Evolutionary conservation across 2,113 vertebrate genomes (phyloP), one percentile per base, ranked within the genome.

Genomic region (Urocynchramus pylzowi): DNA sequence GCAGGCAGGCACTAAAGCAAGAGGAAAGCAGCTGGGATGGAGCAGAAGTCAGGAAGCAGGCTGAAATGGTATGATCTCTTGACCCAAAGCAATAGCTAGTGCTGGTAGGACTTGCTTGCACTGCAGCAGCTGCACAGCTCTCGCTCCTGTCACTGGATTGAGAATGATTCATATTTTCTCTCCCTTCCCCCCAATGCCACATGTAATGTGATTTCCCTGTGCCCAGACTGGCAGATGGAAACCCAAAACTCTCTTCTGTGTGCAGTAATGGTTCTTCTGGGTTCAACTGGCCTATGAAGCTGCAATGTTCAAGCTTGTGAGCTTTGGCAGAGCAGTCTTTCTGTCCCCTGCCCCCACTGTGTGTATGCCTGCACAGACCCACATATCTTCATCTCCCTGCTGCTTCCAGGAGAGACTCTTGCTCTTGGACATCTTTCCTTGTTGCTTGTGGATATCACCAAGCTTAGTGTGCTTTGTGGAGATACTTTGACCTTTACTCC

Each of bases 141-240:
- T 4, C 3, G 0, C 44, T 93, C 47, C 44, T 86, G 57, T 61
- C 47, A 18, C 28, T 59, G 88, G 69, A 65, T 2, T 68, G 47
- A 63, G 53, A 95, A 76, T 78, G 52, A 92, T 69, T 92, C 61
- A 10, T 89, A 20, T 77, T 87, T n/a, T 70, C 28, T 84, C 57
- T 84, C 77, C 44, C 84, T 71, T 70, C 56, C 67, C 44, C 50
- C 75, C 21, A 10, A 5, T 20, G 61, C 84, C 81, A 86, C 86
- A 44, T 73, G 92, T 63, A 95, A 90, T 5, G 0, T 44, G 83
- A 89, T 81, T 84, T 80, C 80, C 68, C 49, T 44, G 47, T 84
- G 86, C 75, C 75, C 50, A 56, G 78, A 37, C 65, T 81, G 74
- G 81, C 93, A 94, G 89, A 93, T 95, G 92, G 95, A 94, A 88